Conservation (phyloP, 2,888 invertebrate species). For the Agriopis leucophaearia region DNA sequence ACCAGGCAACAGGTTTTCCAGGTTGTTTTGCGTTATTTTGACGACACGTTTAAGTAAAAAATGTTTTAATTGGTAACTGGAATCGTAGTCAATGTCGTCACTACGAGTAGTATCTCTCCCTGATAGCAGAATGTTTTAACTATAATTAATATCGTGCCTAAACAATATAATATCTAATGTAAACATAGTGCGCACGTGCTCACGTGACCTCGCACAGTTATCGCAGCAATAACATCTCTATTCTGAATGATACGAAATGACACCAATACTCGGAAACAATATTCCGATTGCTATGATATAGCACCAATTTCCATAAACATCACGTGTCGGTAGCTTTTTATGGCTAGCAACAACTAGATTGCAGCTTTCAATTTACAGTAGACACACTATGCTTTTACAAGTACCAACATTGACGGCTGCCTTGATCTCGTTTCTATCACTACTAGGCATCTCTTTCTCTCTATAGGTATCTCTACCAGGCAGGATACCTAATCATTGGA, state of each 20-base stretch:
- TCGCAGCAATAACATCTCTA: conserved; percentile 47
- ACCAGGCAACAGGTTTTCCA: too few species aligned
- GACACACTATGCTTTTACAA: conserved; percentile 16
- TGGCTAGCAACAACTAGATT: conserved; percentile 3
- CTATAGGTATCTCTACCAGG: neutral
- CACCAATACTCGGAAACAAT: conserved; percentile 36
- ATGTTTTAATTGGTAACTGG: neutral
- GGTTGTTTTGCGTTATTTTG: too few species aligned
- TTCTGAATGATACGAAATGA: conserved; percentile 43
- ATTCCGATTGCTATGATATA: conserved; percentile 23
- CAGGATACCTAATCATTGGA: neutral
- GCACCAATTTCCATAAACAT: conserved; percentile 23
- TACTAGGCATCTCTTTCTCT: neutral
- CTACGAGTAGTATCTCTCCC: neutral
- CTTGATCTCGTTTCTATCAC: neutral
- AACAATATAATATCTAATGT: conserved; percentile 12
- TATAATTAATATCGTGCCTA: conserved; percentile 22
- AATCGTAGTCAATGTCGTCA: conserved; percentile 1
- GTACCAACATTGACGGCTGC: neutral
- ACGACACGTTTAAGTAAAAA: neutral
- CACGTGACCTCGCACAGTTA: conserved; percentile 53
- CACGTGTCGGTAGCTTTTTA: conserved; percentile 25
- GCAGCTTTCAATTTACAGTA: conserved; percentile 12
- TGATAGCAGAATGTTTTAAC: conserved; percentile 30
- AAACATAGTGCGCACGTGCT: conserved; percentile 49